These are phyloP conservation scores for Trachops cirrhosus DNA, from an alignment of 2,797 vertebrate species.

Conservation along the genomic window DNA sequence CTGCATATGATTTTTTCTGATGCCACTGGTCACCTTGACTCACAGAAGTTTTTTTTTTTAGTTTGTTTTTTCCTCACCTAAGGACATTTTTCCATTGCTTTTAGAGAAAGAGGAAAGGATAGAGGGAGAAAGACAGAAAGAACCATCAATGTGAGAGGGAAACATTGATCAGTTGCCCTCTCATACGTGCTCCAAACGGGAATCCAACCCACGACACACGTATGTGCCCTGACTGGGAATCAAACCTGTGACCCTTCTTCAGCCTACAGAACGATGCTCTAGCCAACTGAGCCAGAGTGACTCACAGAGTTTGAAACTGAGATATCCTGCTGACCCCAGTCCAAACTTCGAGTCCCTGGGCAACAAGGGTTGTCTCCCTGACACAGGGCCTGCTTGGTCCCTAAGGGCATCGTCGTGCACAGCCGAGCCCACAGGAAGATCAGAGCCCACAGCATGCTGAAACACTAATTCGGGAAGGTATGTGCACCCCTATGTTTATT, in stretches of 20 bases:
- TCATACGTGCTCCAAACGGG: not conserved
- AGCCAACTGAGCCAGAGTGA: not conserved
- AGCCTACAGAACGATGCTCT: not conserved
- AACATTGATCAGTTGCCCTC: not conserved
- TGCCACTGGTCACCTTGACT: not conserved
- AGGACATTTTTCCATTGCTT: not conserved
- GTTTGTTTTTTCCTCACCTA: not conserved
- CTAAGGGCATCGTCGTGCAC: not conserved
- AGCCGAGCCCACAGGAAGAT: not conserved
- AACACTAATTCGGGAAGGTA: not conserved
- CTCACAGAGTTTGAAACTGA: not conserved
- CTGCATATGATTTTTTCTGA: not conserved
- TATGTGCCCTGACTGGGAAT: not conserved
- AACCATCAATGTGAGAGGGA: not conserved
- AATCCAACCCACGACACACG: too few relatives aligned
- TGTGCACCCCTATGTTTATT: not conserved
- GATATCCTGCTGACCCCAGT: not conserved
- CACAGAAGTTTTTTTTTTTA: not conserved
- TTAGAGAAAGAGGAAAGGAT: not conserved
- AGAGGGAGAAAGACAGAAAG: not conserved
- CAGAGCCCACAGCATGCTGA: too few relatives aligned
- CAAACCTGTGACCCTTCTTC: not conserved
- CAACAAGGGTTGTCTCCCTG: not conserved
- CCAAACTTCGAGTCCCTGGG: not conserved
- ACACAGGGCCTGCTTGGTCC: not conserved